Evolutionary conservation across 2,113 vertebrate genomes (phyloP).

Genomic region (Podocnemis expansa): DNA sequence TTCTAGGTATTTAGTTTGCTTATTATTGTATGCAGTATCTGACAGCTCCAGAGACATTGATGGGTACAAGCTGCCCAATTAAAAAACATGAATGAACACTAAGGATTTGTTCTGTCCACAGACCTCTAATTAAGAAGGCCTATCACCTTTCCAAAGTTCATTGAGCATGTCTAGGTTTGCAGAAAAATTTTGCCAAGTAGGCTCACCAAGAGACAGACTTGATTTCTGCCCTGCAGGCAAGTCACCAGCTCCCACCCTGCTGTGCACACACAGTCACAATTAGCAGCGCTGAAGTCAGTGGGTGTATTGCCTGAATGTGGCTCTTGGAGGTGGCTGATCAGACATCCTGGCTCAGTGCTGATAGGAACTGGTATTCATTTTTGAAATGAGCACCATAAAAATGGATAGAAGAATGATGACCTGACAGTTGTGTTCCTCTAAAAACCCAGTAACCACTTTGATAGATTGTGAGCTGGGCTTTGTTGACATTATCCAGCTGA

Average conservation of each 20-base stretch:
- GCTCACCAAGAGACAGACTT: neutral
- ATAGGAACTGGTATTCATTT: neutral
- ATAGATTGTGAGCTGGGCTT: neutral
- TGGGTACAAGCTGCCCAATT: neutral
- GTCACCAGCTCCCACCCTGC: neutral
- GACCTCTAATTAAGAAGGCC: neutral
- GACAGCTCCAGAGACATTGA: neutral
- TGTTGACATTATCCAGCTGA: neutral
- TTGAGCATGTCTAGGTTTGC: neutral
- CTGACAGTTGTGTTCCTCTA: neutral
- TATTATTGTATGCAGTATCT: neutral
- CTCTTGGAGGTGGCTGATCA: neutral
- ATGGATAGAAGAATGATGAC: neutral
- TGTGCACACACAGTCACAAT: neutral
- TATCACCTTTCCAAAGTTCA: neutral
- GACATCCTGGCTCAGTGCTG: neutral
- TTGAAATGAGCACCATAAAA: neutral
- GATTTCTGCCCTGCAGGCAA: neutral
- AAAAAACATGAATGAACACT: neutral
- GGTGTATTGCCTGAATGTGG: neutral
- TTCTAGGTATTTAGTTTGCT: neutral
- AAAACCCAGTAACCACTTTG: neutral
- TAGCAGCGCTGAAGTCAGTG: neutral
- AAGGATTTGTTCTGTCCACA: neutral
- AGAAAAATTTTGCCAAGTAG: neutral